These are phyloP conservation scores for Phoebastria nigripes DNA, from an alignment of 2,797 vertebrate species.

Conservation along the genomic window DNA sequence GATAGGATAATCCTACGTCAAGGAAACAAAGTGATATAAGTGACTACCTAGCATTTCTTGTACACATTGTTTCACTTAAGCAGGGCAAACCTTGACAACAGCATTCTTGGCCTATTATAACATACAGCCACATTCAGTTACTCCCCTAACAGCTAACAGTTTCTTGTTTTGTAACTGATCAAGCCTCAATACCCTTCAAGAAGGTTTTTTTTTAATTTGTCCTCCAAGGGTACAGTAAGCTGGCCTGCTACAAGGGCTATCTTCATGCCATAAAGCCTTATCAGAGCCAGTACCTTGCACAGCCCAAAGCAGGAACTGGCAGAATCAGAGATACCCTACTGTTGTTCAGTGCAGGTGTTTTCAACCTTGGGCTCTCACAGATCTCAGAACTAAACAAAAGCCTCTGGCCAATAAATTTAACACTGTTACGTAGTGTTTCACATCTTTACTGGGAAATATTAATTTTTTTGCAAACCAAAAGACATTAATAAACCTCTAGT, in stretches of 20 bases:
- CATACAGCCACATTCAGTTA: neutral
- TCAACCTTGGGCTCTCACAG: neutral
- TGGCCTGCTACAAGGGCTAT: neutral
- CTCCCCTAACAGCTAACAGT: neutral
- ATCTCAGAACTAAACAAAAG: neutral
- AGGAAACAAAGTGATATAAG: neutral
- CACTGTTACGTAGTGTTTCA: neutral
- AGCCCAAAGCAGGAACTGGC: neutral
- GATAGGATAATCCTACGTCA: constrained; percentile 91
- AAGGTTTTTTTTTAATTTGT: neutral
- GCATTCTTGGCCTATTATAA: neutral
- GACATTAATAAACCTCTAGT: neutral
- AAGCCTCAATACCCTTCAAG: neutral
- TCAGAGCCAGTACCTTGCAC: neutral
- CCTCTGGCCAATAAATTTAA: neutral
- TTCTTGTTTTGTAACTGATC: neutral
- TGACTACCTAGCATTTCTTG: neutral
- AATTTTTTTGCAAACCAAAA: neutral
- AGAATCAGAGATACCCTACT: neutral
- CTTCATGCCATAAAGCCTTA: neutral
- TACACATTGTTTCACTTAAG: neutral
- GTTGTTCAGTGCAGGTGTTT: neutral
- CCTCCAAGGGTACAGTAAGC: neutral
- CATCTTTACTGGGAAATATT: neutral
- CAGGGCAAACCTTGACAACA: neutral